Base-by-base conservation (phyloP, 2,888 invertebrate genomes). In the Muschampia plurimacula region DNA sequence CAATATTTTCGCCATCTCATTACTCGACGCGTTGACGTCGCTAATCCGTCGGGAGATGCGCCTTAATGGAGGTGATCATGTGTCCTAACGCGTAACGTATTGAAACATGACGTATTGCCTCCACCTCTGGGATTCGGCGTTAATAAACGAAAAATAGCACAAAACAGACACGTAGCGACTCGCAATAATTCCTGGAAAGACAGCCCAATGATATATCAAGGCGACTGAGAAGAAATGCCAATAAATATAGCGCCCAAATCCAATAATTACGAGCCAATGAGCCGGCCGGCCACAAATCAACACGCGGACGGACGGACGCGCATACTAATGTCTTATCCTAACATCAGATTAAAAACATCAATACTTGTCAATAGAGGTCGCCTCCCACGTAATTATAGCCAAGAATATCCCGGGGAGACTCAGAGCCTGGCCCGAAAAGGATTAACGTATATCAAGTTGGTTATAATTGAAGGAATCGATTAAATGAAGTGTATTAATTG, bases 261-360 rank as follows among this genome's bases (percentile, higher is more conserved):
- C 63, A 63, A 63, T 63, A 63, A 64, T 94, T 93, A 93, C 87
- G 88, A 87, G 85, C 82, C 89, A 91, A 93, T 91, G 93, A 92
- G 91, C 89, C 91, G 89, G 81, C 85, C 86, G 88, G 88, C 91
- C 83, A 92, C 92, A 92, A 93, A 93, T 92, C 93, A 92, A 89
- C 84, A 46, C 70, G 46, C 46, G 46, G 46, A 46, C 46, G 13
- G 72, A 72, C 67, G 80, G 82, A 84, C 84, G 86, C 89, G 90
- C 92, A 92, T 92, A 92, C 92, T 90, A 92, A 93, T 92, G 92
- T 86, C 90, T 90, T 91, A 92, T 92, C 93, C 93, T 93, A 92
- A 92, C 92, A 93, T 94, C 92, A 92, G 93, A 94, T 94, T 93
- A 93, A 93, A 93, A 90, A 89, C 94, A 94, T 94, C 94, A 92